Conservation (phyloP, 2,113 vertebrate species). For the Bubo bubo region DNA sequence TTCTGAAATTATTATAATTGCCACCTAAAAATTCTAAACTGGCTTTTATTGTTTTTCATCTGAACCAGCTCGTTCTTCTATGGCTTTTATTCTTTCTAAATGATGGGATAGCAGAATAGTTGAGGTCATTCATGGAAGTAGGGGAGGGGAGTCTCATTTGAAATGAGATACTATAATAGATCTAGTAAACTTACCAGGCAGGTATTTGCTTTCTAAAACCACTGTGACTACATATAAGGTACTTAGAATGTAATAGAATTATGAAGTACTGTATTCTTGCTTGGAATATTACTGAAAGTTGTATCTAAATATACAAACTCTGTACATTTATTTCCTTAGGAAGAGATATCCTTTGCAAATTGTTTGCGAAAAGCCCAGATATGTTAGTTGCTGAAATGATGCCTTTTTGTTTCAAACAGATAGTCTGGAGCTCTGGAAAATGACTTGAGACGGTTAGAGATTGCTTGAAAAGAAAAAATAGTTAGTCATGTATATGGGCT, state of each 20-base stretch:
- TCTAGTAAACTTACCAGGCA: not conserved
- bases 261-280: not conserved
- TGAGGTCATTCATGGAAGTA: conserved; percentile 24
- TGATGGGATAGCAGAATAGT: conserved; percentile 11
- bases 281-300: not conserved
- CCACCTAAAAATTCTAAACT: not conserved
- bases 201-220: conserved; percentile 10
- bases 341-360: not conserved
- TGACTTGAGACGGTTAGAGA: not conserved
- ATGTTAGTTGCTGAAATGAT: not conserved
- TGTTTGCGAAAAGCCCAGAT: not conserved
- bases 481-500: not conserved
- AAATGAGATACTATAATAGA: not conserved
- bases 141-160: not conserved
- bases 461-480: not conserved
- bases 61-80: not conserved
- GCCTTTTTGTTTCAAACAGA: conserved; percentile 5
- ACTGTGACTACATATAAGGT: not conserved
- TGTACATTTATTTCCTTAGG: not conserved
- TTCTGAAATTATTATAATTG: not conserved
- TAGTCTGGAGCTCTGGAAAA: not conserved
- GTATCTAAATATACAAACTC: not conserved
- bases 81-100: not conserved
- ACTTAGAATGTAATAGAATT: not conserved
- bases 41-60: not conserved